Base-by-base conservation (phyloP, 2,113 vertebrate species). In the Typhlomys cinereus region DNA sequence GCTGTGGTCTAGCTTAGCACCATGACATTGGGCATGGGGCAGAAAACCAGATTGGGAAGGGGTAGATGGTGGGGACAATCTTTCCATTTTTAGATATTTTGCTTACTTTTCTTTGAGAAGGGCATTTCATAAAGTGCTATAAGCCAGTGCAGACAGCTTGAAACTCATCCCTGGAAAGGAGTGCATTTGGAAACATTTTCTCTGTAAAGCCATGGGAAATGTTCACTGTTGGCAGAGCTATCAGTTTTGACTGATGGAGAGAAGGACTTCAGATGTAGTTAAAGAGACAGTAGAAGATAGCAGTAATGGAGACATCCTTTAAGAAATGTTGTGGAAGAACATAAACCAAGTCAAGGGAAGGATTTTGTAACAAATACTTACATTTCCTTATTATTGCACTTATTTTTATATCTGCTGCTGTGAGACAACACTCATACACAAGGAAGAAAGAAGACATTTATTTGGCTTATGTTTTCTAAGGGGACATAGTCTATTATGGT, bases 231-330 rank as follows among this genome's bases (percentile, higher is more conserved):
- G 82, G 14, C 21, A 67, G n/a, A 88, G 7, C 70, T 69, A 59
- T 84, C 31, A 70, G 64, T 90, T n/a, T 85, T 85, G 69, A 94
- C 91, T 90, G 57, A 61, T 25, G 13, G 67, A 59, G 29, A 4
- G 80, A 62, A 81, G 70, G 73, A 73, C 76, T 94, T 85, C 61
- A 41, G 52, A 31, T 10, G 4, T 83, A 90, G 85, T 83, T 54
- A 92, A 89, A 14, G 31, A 93, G 21, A 69, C 15, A 69, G 36
- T 70, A 54, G 75, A 80, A 54, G 92, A 79, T 92, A 88, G 85
- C 44, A 79, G 39, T 34, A 7, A 21, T 85, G 18, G 62, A 91
- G 88, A 70, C 31, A 82, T 29, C 36, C 25, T 84, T 83, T 13
- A 13, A 62, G 34, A 75, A 46, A 64, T 31, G 78, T 76, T 8